Base-by-base conservation (phyloP, 2,113 vertebrate species). In the Taurulus bubalis region DNA sequence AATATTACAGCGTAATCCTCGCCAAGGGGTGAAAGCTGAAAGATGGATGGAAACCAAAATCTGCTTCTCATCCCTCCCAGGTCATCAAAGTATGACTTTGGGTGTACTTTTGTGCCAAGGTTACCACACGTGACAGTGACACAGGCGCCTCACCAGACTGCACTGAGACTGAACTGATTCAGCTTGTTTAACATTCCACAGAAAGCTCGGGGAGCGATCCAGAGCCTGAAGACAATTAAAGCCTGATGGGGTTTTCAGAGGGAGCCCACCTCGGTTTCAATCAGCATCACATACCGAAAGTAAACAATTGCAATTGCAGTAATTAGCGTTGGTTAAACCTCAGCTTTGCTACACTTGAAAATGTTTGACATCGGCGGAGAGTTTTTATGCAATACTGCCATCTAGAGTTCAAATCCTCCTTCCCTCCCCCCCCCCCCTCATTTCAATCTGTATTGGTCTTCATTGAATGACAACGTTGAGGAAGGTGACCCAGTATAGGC, bases 261-360 rank as follows among this genome's bases (percentile, higher is more conserved):
- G 73, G 70, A 78, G 53, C 42, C 38, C 20, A 58, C 28, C 75
- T 85, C 58, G 40, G 34, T 84, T 87, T 88, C 75, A 88, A 88
- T 85, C 82, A 87, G 78, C 77, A 59, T 87, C 86, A 85, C 73
- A 75, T 53, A 78, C 80, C 8, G 0, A 74, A 84, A 76, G 80
- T 85, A 85, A 90, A 87, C 89, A 84, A 84, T 67, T 24, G 45
- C 80, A 82, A 85, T 79, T 72, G 78, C 56, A 87, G 79, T 84
- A 83, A 90, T 90, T 83, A 79, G 49, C 69, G 34, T 69, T 83
- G 64, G 80, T 90, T 86, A 84, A 78, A 83, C 68, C 72, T 73
- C 34, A 72, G 68, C 38, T 83, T 81, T 85, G 60, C 67, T 16
- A 75, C 73, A 83, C 53, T 56, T 62, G 20, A 32, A 75, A 83